Conservation (phyloP, 2,888 invertebrate genomes). For the Caenorhabditis sp. region DNA sequence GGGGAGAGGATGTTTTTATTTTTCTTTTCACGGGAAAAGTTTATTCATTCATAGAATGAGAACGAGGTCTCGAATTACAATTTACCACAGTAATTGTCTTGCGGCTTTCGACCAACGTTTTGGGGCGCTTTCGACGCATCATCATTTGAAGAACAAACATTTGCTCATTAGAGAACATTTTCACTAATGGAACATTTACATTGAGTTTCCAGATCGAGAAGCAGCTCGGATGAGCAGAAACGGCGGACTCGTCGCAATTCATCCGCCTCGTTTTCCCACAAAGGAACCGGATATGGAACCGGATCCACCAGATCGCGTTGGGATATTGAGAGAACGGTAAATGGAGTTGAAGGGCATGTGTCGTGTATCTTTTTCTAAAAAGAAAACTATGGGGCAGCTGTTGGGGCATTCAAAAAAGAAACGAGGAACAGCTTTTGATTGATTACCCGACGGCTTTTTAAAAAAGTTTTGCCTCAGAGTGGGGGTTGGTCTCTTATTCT, state of each 20-base stretch:
- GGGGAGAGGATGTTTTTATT: not conserved
- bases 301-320: constrained; percentile 77
- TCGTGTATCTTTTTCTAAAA: no score
- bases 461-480: constrained; percentile 8
- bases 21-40: no score
- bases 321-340: constrained; percentile 75
- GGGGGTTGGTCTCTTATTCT: not conserved
- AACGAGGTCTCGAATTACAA: constrained; percentile 1
- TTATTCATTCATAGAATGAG: not conserved
- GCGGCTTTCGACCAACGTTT: no score
- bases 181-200: not conserved
- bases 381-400: not conserved
- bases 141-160: no score
- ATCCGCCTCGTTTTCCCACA: constrained; percentile 47
- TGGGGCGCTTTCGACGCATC: no score
- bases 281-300: constrained; percentile 77
- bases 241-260: constrained; percentile 59
- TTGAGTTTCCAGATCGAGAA: constrained; percentile 36
- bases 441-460: not conserved
- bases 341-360: not conserved
- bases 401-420: constrained; percentile 7
- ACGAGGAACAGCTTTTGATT: constrained; percentile 7
- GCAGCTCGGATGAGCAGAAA: constrained; percentile 54
- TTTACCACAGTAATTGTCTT: no score
- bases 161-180: no score